Base-by-base conservation (phyloP, 2,113 vertebrate genomes). In the Percina caprodes region DNA sequence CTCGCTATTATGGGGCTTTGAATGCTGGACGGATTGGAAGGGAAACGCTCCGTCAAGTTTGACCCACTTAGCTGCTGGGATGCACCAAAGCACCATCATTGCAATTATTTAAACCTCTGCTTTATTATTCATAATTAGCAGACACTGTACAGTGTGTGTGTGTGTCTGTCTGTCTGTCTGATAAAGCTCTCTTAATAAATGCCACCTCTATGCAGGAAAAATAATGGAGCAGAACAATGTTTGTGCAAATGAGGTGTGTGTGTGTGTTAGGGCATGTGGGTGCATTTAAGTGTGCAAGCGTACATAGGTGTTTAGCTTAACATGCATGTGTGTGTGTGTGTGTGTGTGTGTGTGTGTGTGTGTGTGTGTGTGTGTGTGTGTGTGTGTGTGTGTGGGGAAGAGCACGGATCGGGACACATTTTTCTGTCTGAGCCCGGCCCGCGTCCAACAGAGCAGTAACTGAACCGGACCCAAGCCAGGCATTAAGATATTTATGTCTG, bases 91-190 rank as follows among this genome's bases (percentile, higher is more conserved):
- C 86, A 94, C 84, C 89, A 76, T 79, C 61, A 55, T 86, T 82
- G 90, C 88, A 93, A 93, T 92, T 93, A 93, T 94, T 94, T 92
- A 94, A 91, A 91, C 83, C 69, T 83, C 87, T 65, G 74, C 88
- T 93, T 93, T 90, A 94, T 95, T 93, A 94, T 95, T 94, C 91
- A 94, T 93, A 93, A 94, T 94, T 92, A 94, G 84, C 88, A 85
- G 88, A 88, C 39, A 30, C 58, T 80, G 84, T 68, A 80, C 21
- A 45, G 48, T 66, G 61, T 76, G 35, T 59, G 49, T 74, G 76
- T 56, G 39, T 71, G 59, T 60, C 14, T 30, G 16, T 39, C 48
- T 69, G 49, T 33, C 33, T 19, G 33, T 54, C n/a, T 73, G 63
- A 74, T 73, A 69, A 84, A 74, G 69, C 73, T 70, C 30, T 75